Evolutionary conservation across 2,797 vertebrate species (phyloP), one percentile per base, ranked within the genome.

Genomic region (Mus spretus): DNA sequence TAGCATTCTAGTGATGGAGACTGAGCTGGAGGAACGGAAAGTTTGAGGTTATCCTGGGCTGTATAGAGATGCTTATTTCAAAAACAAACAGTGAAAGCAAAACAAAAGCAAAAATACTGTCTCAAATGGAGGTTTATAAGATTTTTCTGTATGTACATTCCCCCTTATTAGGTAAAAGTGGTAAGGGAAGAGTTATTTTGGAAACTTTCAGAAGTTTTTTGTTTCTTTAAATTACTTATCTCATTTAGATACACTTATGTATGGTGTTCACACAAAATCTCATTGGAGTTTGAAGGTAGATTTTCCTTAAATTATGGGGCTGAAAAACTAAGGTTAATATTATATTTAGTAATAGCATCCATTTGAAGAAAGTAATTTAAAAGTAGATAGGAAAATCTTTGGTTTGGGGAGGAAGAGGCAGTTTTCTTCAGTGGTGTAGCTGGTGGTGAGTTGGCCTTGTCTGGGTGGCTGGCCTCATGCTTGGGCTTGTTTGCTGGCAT

Each of bases 91-190:
- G 4, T 47, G 17, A 65, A 84, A 63, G 28, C 4, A 65, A 31
- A 82, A 82, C 6, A 19, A 31, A 83, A 44, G 28, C 20, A 15
- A 84, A 67, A 50, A 12, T 10, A 70, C 63, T 70, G 31, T 70
- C 12, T 53, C 7, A n/a, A 14, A 55, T 77, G 81, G 82, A 72
- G 88, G 20, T 78, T 85, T 19, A 40, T 92, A 87, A 75, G 10
- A 22, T 95, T 91, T 90, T 95, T 89, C 72, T 86, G 4, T 50
- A 50, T 61, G 79, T 90, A n/a, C 28, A 93, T 37, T 26, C 11
- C 19, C 7, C n/a, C 19, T 75, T 37, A 55, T 80, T 19, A 83
- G 53, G 34, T 75, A 19, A 93, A 11, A 11, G 20, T 93, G 31
- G 12, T 75, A 82, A 50, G 61, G 22, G 1, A 37, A 12, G 47